Percentiles rank a stretch among this genome's conserved stretches.
phyloP scores from a whole-genome alignment of 64 coral and sea anemone genomes.

The Astreopora myriophthalma region DNA sequence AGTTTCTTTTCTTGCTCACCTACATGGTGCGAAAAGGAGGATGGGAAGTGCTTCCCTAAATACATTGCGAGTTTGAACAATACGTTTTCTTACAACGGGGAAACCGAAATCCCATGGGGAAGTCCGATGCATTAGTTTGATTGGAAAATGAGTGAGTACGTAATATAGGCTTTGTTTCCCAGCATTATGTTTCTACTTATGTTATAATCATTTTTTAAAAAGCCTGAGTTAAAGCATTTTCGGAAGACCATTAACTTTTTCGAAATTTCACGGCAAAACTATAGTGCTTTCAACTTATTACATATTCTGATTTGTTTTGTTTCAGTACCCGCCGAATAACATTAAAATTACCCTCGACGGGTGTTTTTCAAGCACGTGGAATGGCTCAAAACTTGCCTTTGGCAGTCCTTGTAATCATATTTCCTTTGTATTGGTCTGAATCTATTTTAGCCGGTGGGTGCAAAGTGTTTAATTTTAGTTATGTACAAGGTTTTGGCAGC shows the following conservation, averaged over 20 bases:
- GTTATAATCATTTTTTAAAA: too few relatives aligned
- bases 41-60: neutral
- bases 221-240: too few relatives aligned
- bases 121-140: neutral
- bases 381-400: neutral
- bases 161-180: neutral
- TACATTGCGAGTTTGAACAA: neutral
- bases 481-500: neutral
- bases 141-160: neutral
- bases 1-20: too few relatives aligned
- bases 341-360: neutral
- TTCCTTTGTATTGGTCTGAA: neutral
- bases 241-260: neutral
- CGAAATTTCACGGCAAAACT: neutral
- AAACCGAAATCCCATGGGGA: too few relatives aligned
- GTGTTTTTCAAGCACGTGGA: slow-evolving; percentile 17
- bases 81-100: too few relatives aligned
- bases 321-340: neutral
- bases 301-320: neutral
- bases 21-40: too few relatives aligned
- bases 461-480: neutral
- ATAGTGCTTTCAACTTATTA: neutral
- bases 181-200: too few relatives aligned
- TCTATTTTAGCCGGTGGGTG: neutral
- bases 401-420: neutral